Evolutionary conservation across 2,113 vertebrate genomes (phyloP).

Genomic region (Dicentrarchus labrax): DNA sequence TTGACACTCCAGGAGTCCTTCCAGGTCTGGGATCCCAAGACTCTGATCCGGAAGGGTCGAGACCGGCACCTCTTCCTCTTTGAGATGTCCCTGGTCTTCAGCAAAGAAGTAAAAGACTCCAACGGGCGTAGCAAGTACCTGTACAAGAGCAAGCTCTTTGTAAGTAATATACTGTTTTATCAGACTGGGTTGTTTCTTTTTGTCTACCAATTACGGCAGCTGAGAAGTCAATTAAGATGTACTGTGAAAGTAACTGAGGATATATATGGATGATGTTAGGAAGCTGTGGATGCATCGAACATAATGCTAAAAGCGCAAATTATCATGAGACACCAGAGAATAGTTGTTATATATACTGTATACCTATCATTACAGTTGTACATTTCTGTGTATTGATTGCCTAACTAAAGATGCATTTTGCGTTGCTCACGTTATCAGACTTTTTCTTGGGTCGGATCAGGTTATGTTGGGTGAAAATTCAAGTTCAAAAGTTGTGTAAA

Average conservation of each 20-base stretch:
- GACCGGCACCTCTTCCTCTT: conserved; percentile 99
- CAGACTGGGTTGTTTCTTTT: background rate
- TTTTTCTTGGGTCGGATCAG: background rate
- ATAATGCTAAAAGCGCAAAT: background rate
- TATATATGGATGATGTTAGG: background rate
- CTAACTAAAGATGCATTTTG: background rate
- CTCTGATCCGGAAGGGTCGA: conserved; percentile 96
- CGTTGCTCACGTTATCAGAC: background rate
- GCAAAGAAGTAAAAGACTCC: conserved; percentile 99
- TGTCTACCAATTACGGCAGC: background rate
- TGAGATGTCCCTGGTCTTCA: conserved; percentile 98
- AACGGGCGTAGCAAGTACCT: conserved; percentile 98
- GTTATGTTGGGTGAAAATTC: background rate
- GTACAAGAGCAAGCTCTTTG: conserved; percentile 99
- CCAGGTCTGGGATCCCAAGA: conserved; percentile 99
- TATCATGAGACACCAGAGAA: background rate
- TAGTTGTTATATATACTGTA: background rate
- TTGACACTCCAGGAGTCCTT: conserved; percentile 99
- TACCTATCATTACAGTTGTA: background rate
- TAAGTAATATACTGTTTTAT: conserved; percentile 83
- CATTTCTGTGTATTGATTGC: background rate
- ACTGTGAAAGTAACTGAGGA: background rate
- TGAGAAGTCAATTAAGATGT: background rate
- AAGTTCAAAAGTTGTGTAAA: background rate
- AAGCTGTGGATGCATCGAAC: background rate